Base-by-base conservation (phyloP, 2,888 invertebrate genomes). In the Disparrhopalites patrizii region DNA sequence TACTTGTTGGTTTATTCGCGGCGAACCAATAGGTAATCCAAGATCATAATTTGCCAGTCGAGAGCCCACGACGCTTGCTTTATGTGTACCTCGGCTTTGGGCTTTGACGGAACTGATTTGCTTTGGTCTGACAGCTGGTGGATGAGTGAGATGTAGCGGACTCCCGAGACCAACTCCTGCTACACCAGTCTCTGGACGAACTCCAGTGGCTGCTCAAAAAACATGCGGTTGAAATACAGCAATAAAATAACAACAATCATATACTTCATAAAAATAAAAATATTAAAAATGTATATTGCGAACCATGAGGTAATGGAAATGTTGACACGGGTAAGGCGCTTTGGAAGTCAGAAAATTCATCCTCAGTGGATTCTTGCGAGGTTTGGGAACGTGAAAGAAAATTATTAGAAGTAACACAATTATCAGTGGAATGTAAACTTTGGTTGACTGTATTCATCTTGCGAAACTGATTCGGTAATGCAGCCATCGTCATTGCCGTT, bases 331-430 rank as follows among this genome's bases (percentile, higher is more conserved):
- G 61, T 7, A 68, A 58, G 25, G 76, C 77, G 73, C 81, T 82
- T 75, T 82, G 82, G 70, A 82, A 82, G 30, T 83, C 82, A 1
- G 81, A 79, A 71, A 82, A 82, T 18, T 82, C 82, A 69, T 82
- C 82, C 62, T 66, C 68, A 7, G 36, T 38, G 10, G 58, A 58
- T n/a, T 58, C 54, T 28, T 38, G 50, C 47, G 61, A 27, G 15
- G 43, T 3, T 3, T 47, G 47, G 23, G 47, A 20, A 20, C 10
- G 47, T 8, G 47, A 20, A 47, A 23, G 47, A 23, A 47, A 47
- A 47, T 47, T 23, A 23, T 23, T 47, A n/a, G n/a, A n/a, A n/a
- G n/a, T n/a, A n/a, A n/a, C n/a, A n/a, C n/a, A n/a, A n/a, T n/a
- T n/a, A n/a, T n/a, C n/a, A n/a, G n/a, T n/a, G 25, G 56, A 25